Base-by-base conservation (phyloP, 2,888 invertebrate species). In the Acanthococcus lagerstroemiae region DNA sequence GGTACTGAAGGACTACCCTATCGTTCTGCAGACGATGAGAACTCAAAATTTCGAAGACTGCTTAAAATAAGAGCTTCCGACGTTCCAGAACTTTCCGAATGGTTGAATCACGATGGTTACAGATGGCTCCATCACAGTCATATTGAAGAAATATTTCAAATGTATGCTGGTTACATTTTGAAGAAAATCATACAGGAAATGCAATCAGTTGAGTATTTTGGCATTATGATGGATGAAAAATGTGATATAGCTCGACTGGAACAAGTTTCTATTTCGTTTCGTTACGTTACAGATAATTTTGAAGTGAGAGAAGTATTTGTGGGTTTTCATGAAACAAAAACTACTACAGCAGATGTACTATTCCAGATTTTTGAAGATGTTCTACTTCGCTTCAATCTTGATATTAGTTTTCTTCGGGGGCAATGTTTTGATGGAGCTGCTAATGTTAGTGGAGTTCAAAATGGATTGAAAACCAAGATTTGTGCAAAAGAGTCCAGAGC, bases 401-500 rank as follows among this genome's bases (percentile, higher is more conserved):
- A 60, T 60, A 65, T 69, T 50, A 50, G 61, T 37, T 67, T 66
- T 52, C 46, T 69, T 15, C 65, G 71, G 48, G 70, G 70, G 12
- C 70, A 70, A 61, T 70, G 68, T 54, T 70, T 69, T 56, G 71
- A 70, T 66, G 71, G 71, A 48, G 71, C 71, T 15, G 17, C 68
- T 15, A 71, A 71, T 55, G 69, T 72, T 44, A 56, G 68, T 12
- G 70, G 70, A 26, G 63, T 65, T 55, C 48, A 69, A 6, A 60
- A 66, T 46, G 70, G 71, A 27, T 67, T 70, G 24, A 70, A 71
- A 54, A 22, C 55, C 44, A 69, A 68, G 24, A 68, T 71, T 22
- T 55, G 55, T 68, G 68, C 69, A 67, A 63, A 67, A 61, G 69
- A 71, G 63, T 65, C 61, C n/a, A 57, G 69, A 67, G 69, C 71